Evolutionary conservation across 2,888 invertebrate species (phyloP).

Genomic region (Plebejus argus): DNA sequence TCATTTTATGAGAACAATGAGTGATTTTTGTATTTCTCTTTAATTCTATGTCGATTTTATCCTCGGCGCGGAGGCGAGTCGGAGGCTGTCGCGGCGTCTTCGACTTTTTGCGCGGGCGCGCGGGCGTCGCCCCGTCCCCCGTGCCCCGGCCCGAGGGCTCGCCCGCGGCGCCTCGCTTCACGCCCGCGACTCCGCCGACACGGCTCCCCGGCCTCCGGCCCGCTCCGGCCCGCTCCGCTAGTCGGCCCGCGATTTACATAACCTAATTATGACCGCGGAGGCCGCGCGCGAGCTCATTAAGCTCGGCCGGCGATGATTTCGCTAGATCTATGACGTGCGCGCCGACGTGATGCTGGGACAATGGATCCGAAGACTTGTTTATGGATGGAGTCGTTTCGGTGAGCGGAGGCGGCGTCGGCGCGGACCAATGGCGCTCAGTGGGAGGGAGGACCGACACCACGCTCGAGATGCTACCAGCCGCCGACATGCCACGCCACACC

Average conservation of each 20-base stretch:
- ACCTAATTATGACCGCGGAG: constrained; percentile 20
- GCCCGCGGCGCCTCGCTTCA: constrained; percentile 59
- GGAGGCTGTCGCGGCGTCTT: constrained; percentile 76
- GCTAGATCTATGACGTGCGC: constrained; percentile 68
- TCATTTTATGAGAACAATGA: constrained; percentile 82
- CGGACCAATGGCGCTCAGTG: constrained; percentile 70
- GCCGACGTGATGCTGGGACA: constrained; percentile 72
- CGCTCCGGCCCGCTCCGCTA: not conserved
- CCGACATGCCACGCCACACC: constrained; percentile 56
- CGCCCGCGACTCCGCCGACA: constrained; percentile 32
- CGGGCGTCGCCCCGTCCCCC: constrained; percentile 56
- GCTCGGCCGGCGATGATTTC: constrained; percentile 53
- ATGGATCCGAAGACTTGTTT: constrained; percentile 77
- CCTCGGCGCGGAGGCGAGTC: constrained; percentile 70
- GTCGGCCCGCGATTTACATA: constrained; percentile 9
- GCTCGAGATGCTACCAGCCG: constrained; percentile 59
- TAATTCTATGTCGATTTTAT: constrained; percentile 81
- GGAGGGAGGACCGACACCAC: constrained; percentile 74
- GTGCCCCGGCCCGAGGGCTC: constrained; percentile 62
- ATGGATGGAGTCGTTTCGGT: constrained; percentile 77
- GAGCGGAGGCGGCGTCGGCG: constrained; percentile 69
- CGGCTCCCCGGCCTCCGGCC: not conserved
- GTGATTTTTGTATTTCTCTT: constrained; percentile 81
- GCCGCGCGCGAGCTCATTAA: not conserved
- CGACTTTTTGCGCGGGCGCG: constrained; percentile 77